phyloP scores from a whole-genome alignment of 1,140 invertebrate genomes.

The Drosophila ogumai region DNA sequence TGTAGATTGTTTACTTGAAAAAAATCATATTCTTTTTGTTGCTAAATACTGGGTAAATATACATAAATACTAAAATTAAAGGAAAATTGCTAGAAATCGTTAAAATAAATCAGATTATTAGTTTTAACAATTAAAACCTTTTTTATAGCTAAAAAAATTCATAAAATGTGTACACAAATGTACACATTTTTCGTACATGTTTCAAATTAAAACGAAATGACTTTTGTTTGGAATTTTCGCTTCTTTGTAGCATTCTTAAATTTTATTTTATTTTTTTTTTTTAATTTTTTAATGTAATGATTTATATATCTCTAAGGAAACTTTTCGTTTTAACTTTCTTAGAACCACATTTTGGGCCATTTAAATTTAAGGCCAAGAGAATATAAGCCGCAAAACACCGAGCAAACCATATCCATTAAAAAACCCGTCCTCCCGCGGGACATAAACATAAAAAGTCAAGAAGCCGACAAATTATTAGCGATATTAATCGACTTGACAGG shows the following conservation, averaged over 20 bases:
- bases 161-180: neutral
- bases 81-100: neutral
- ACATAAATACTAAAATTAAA: neutral
- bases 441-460: conserved; percentile 32
- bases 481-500: conserved; percentile 49
- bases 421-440: conserved; percentile 3
- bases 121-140: neutral
- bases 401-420: conserved; percentile 15
- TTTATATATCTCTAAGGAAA: neutral
- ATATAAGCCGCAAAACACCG: conserved; percentile 10
- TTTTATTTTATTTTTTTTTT: neutral
- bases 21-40: neutral
- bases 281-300: neutral
- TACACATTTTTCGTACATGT: neutral
- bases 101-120: neutral
- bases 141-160: neutral
- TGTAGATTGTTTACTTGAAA: neutral
- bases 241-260: neutral
- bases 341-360: conserved; percentile 3
- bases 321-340: neutral
- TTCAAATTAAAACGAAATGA: neutral
- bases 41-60: neutral
- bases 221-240: neutral
- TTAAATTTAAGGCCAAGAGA: neutral
- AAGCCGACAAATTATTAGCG: conserved; percentile 35